phyloP scores from a whole-genome alignment of 2,888 invertebrate species.

The Opisthograptis luteolata region DNA sequence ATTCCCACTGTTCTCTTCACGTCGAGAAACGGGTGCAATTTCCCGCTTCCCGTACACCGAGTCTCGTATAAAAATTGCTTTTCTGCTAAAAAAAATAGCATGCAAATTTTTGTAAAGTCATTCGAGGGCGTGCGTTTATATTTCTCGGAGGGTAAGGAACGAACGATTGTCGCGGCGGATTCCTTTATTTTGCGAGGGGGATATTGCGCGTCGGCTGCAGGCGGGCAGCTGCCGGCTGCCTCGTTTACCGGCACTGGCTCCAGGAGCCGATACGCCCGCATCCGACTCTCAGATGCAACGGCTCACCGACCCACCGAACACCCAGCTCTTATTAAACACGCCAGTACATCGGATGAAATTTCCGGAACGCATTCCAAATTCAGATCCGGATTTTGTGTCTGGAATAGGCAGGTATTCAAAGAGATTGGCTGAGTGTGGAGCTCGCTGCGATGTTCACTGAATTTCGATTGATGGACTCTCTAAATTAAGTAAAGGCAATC shows the following conservation, averaged over 20 bases:
- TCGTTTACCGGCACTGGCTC: conserved; percentile 68
- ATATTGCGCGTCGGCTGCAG: conserved; percentile 83
- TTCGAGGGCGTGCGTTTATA: conserved; percentile 82
- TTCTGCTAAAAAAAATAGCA: conserved; percentile 77
- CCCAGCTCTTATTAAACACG: conserved; percentile 59
- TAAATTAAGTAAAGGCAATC: conserved; percentile 24
- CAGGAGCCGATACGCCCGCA: conserved; percentile 60
- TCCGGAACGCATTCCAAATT: conserved; percentile 30
- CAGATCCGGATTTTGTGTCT: conserved; percentile 33
- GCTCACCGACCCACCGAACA: conserved; percentile 42
- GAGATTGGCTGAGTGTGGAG: conserved; percentile 21
- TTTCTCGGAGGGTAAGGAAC: conserved; percentile 80
- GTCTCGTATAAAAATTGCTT: conserved; percentile 83
- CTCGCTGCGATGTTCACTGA: conserved; percentile 16
- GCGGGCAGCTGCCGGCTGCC: conserved; percentile 66
- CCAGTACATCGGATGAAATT: conserved; percentile 34
- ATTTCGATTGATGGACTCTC: conserved; percentile 21
- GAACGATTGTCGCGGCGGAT: conserved; percentile 81
- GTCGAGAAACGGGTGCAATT: conserved; percentile 77
- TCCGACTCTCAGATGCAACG: conserved; percentile 56
- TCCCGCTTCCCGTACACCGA: conserved; percentile 77
- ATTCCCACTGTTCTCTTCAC: conserved; percentile 70
- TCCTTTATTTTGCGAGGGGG: conserved; percentile 82
- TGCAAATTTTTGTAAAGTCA: conserved; percentile 84
- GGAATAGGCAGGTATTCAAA: conserved; percentile 30